Base-by-base conservation (phyloP, 2,888 invertebrate genomes). In the Eudemis profundana region DNA sequence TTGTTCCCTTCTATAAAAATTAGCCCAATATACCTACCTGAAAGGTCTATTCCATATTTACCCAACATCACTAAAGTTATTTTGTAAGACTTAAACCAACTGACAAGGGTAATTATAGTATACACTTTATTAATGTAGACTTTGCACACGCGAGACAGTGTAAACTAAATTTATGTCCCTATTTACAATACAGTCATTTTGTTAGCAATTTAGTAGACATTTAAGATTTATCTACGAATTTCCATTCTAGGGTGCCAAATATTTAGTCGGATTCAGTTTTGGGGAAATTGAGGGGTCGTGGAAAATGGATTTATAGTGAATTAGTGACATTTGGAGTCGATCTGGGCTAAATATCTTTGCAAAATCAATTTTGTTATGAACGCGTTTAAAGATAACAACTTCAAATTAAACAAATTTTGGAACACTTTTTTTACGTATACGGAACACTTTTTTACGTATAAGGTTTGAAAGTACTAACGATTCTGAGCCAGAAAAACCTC, bases 181-280 rank as follows among this genome's bases (percentile, higher is more conserved):
- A 50, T 50, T 50, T 50, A 50, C 49, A 12, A 33, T 33, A 50
- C 17, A n/a, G n/a, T n/a, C n/a, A 33, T 17, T 50, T 8, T 12
- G 49, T 14, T 12, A 14, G 27, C 14, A 49, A 49, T 29, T 50
- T 50, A 17, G 49, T 50, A 29, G 29, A 12, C 27, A 49, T 29
- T 50, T 50, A 15, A 50, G 29, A 50, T 50, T 50, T 27, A 50
- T 50, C 49, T 50, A 29, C 29, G 4, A n/a, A n/a, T n/a, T n/a
- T n/a, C 27, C 15, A 50, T 23, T 50, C 14, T 27, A 29, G 10
- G 33, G 8, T 0, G 33, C 8, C 33, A 8, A 42, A 42, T 42
- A 42, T 42, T 33, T 40, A 53, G 38, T 53, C n/a, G 40, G 38
- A 40, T 53, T 40, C 15, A 23, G 15, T 36, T 14, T 15, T 3